Percentiles rank a stretch among this genome's conserved stretches.
Conservation (phyloP, 2,888 invertebrate genomes). For the Sesamia inferens region DNA sequence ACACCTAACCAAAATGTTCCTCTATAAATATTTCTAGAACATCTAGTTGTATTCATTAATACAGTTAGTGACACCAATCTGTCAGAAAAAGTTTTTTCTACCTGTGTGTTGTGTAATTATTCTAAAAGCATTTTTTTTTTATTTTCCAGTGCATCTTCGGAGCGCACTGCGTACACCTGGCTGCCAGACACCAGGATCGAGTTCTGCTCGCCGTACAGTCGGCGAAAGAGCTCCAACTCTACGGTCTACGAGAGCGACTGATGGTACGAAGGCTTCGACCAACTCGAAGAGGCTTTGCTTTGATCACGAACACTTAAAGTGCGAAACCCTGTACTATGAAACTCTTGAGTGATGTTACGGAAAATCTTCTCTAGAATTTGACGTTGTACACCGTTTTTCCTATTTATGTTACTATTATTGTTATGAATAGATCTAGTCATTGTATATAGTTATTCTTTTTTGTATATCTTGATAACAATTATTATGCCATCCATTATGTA, state of each 20-base stretch:
- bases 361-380: slow-evolving; percentile 46
- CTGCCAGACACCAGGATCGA: slow-evolving; percentile 87
- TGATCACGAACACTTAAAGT: slow-evolving; percentile 76
- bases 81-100: background rate
- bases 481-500: slow-evolving; percentile 63
- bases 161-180: slow-evolving; percentile 90
- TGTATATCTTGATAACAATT: slow-evolving; percentile 51
- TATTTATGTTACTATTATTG: slow-evolving; percentile 39
- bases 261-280: slow-evolving; percentile 84
- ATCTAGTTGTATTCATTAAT: background rate
- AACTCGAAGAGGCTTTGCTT: slow-evolving; percentile 85
- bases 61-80: too few species aligned
- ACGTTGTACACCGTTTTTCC: slow-evolving; percentile 43
- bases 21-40: background rate
- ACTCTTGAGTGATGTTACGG: slow-evolving; percentile 59
- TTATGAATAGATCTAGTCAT: slow-evolving; percentile 55
- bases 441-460: slow-evolving; percentile 58
- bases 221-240: slow-evolving; percentile 85
- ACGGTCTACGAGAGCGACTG: slow-evolving; percentile 89
- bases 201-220: slow-evolving; percentile 84
- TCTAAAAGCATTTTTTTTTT: slow-evolving; percentile 51
- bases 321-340: slow-evolving; percentile 59
- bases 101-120: background rate
- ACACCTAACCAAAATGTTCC: background rate
- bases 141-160: slow-evolving; percentile 87